Percentiles rank a stretch among this genome's conserved stretches.
phyloP scores from a whole-genome alignment of 2,113 vertebrate genomes.

The Gobius niger region DNA sequence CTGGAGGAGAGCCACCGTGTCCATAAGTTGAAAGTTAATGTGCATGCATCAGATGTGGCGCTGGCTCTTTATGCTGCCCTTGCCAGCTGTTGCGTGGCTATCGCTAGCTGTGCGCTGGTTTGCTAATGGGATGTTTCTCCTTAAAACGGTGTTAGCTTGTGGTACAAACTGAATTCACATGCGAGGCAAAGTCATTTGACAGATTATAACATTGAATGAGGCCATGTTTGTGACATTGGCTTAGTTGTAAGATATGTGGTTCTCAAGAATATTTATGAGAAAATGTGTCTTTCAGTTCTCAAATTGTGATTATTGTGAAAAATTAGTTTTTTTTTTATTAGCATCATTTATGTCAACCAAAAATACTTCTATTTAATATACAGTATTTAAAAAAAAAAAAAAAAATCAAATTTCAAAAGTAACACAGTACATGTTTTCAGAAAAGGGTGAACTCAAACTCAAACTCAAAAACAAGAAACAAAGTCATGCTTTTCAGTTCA shows the following conservation, averaged over 20 bases:
- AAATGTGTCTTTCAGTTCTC: too few relatives aligned
- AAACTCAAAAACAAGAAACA: too few relatives aligned
- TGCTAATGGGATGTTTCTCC: slow-evolving; percentile 58
- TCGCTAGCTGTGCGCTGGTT: slow-evolving; percentile 26
- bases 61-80: slow-evolving; percentile 45
- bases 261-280: too few relatives aligned
- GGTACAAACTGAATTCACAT: background rate
- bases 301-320: background rate
- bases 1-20: slow-evolving; percentile 72
- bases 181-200: background rate
- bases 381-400: too few relatives aligned
- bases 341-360: too few relatives aligned
- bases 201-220: background rate
- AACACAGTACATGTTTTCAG: too few relatives aligned
- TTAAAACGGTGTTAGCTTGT: slow-evolving; percentile 54
- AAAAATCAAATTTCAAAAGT: too few relatives aligned
- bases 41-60: slow-evolving; percentile 55
- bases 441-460: too few relatives aligned
- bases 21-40: slow-evolving; percentile 76
- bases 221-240: background rate
- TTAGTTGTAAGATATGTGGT: too few relatives aligned
- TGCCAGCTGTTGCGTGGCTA: slow-evolving; percentile 65
- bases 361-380: too few relatives aligned
- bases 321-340: too few relatives aligned
- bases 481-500: too few relatives aligned